These are phyloP conservation scores for Leptatherina wallacei DNA, from an alignment of 2,797 vertebrate species.

Conservation along the genomic window DNA sequence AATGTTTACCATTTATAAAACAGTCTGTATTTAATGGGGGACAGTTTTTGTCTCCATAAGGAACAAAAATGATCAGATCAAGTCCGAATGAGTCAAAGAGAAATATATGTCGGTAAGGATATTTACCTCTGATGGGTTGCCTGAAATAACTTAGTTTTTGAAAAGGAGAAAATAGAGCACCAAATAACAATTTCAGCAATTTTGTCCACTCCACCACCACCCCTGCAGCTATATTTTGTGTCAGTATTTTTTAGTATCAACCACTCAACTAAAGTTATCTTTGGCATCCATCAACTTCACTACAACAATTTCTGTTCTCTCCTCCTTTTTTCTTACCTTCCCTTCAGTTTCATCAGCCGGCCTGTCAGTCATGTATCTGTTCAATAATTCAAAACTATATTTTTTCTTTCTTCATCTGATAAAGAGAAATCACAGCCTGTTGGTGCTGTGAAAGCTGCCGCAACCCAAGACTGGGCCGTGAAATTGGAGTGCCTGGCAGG, in stretches of 20 bases:
- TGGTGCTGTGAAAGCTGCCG: conserved; percentile 42
- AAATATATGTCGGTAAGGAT: conserved; percentile 28
- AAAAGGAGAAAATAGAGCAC: conserved; percentile 27
- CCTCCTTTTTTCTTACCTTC: conserved; percentile 54
- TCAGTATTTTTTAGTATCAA: conserved; percentile 54
- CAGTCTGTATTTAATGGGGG: conserved; percentile 8
- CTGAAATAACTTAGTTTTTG: conserved; percentile 31
- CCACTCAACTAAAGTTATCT: conserved; percentile 57
- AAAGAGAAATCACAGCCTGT: conserved; percentile 44
- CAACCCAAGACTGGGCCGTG: conserved; percentile 57
- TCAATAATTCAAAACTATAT: conserved; percentile 75
- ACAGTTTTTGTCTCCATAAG: not conserved
- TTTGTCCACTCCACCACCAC: conserved; percentile 47
- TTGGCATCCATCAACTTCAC: conserved; percentile 60
- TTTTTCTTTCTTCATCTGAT: conserved; percentile 65
- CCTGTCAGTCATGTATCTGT: conserved; percentile 73
- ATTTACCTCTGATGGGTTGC: conserved; percentile 25
- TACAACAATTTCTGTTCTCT: conserved; percentile 57
- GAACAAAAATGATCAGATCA: conserved; percentile 18
- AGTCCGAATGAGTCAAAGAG: conserved; percentile 27
- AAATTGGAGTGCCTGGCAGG: conserved; percentile 68
- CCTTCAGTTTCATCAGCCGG: conserved; percentile 68
- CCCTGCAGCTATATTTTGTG: conserved; percentile 53
- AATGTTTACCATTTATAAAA: conserved; percentile 39
- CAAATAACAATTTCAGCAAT: conserved; percentile 55